phyloP scores from a whole-genome alignment of 2,888 invertebrate genomes.

The Ditula angustiorana region DNA sequence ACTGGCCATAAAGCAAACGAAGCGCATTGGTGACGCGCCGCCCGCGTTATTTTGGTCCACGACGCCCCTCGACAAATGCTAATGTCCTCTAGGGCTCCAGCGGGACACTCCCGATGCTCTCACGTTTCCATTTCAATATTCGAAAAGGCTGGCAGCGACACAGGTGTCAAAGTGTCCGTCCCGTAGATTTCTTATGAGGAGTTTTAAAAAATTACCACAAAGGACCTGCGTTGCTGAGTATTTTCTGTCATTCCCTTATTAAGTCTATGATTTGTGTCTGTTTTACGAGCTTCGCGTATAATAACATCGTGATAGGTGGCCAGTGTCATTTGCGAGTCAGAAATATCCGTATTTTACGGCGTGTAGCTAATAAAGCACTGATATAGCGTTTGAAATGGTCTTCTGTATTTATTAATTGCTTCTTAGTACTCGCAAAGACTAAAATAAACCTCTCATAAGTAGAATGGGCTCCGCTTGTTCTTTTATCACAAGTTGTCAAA shows the following conservation, averaged over 20 bases:
- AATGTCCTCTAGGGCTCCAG: slow-evolving; percentile 83
- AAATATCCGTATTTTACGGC: slow-evolving; percentile 10
- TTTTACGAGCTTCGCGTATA: slow-evolving; percentile 14
- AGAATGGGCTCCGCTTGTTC: not conserved
- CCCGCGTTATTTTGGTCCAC: slow-evolving; percentile 77
- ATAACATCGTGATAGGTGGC: slow-evolving; percentile 24
- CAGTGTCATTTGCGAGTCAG: slow-evolving; percentile 14
- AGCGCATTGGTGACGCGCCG: slow-evolving; percentile 78
- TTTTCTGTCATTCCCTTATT: slow-evolving; percentile 9
- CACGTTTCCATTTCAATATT: slow-evolving; percentile 43
- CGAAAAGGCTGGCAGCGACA: slow-evolving; percentile 16
- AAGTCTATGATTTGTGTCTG: slow-evolving; percentile 17
- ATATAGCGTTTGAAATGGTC: slow-evolving; percentile 16
- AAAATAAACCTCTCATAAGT: not conserved
- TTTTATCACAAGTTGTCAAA: not conserved
- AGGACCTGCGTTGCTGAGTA: slow-evolving; percentile 12
- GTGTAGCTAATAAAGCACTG: slow-evolving; percentile 17
- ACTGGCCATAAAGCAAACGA: slow-evolving; percentile 78
- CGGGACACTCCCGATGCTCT: slow-evolving; percentile 50
- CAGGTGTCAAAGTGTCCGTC: slow-evolving; percentile 29
- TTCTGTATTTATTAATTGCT: slow-evolving; percentile 14
- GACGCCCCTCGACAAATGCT: slow-evolving; percentile 82
- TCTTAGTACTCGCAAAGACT: not conserved
- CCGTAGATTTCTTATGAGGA: slow-evolving; percentile 16
- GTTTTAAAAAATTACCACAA: slow-evolving; percentile 10